phyloP scores from a whole-genome alignment of 2,797 vertebrate genomes.

The Rhinogobio ventralis region DNA sequence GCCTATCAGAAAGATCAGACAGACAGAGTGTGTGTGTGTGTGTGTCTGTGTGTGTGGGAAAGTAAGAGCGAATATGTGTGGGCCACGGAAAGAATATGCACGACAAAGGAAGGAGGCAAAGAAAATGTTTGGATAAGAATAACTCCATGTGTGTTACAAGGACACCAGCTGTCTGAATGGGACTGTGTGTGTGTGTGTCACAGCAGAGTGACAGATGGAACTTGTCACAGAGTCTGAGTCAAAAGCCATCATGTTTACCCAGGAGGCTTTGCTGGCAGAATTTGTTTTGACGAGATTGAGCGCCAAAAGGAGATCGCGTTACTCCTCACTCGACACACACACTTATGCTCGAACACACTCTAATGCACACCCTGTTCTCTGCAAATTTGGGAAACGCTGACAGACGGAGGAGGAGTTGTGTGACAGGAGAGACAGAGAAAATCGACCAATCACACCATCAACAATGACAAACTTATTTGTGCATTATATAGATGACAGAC shows the following conservation, averaged over 20 bases:
- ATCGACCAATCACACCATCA: slow-evolving; percentile 50
- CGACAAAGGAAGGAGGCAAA: slow-evolving; percentile 14
- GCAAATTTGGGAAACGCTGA: slow-evolving; percentile 68
- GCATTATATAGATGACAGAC: background rate
- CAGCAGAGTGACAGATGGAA: slow-evolving; percentile 75
- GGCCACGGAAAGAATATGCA: slow-evolving; percentile 5
- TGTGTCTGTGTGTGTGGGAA: slow-evolving; percentile 31
- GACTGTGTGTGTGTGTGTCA: slow-evolving; percentile 64
- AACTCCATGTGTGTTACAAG: slow-evolving; percentile 42
- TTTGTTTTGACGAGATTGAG: slow-evolving; percentile 81
- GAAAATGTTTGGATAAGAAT: slow-evolving; percentile 51
- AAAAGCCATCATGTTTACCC: slow-evolving; percentile 77
- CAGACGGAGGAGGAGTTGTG: slow-evolving; percentile 69
- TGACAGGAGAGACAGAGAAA: slow-evolving; percentile 54
- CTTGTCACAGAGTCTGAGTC: slow-evolving; percentile 72
- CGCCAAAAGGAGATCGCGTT: slow-evolving; percentile 79
- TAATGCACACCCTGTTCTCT: slow-evolving; percentile 63
- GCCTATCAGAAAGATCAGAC: slow-evolving; percentile 63
- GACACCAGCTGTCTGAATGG: slow-evolving; percentile 48
- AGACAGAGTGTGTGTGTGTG: slow-evolving; percentile 27
- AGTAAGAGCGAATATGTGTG: slow-evolving; percentile 19
- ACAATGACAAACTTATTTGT: slow-evolving; percentile 29
- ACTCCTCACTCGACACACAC: slow-evolving; percentile 69
- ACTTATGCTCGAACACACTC: slow-evolving; percentile 56
- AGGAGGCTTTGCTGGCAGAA: slow-evolving; percentile 75